Base-by-base conservation (phyloP, 2,113 vertebrate species). In the Rhynchomys soricoides region DNA sequence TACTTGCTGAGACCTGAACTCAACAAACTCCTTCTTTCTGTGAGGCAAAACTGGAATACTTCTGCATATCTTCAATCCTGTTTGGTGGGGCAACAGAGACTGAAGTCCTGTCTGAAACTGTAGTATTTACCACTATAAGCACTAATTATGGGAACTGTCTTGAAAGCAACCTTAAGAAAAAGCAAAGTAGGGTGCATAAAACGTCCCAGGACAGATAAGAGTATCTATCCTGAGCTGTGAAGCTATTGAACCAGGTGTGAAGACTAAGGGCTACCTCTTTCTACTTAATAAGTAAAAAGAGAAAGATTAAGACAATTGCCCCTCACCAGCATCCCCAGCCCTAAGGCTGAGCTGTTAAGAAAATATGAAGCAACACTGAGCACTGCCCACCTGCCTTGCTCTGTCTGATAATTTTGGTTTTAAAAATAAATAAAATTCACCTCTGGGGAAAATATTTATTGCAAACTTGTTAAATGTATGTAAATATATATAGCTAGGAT, bases 401-500 rank as follows among this genome's bases (percentile, higher is more conserved):
- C 52, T 62, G 68, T 90, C 40, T 52, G 34, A 89, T 77, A 78
- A 31, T 95, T 95, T 85, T 70, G 73, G n/a, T 92, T 68, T 26
- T 83, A 26, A 40, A 59, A 97, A 97, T 97, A 97, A 98, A 97
- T 74, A 4, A 74, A 52, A 92, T 95, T 95, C 81, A 4, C 55
- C 13, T 83, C n/a, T 83, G 5, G 37, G 11, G 81, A 24, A 43
- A 16, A 26, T 17, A 3, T 15, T 21, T 17, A 5, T n/a, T 24
- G 26, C 37, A 7, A 52, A 15, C 4, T 37, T 68, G 52, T 29
- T 3, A 52, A 6, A 8, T 5, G 26, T 2, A 5, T n/a, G 15
- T 66, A 34, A 29, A n/a, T n/a, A 55, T 10, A 13, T 11, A 24
- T 26, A 17, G 4, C 17, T 19, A 48, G 26, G 4, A 59, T 2